Conservation (phyloP, 2,888 invertebrate species). For the Labia minor region DNA sequence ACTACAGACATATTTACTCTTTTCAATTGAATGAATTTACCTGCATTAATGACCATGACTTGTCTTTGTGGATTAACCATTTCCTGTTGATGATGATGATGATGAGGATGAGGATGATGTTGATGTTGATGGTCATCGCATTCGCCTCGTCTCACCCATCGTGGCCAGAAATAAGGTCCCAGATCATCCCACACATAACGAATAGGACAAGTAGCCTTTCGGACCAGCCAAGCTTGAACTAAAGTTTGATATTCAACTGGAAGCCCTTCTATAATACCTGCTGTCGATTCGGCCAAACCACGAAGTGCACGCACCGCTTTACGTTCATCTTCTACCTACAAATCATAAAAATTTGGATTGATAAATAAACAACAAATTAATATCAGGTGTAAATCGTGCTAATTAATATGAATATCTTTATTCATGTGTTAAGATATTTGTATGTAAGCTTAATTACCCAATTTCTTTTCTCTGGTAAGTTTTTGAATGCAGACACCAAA, state of each 20-base stretch:
- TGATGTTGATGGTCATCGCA: conserved; percentile 31
- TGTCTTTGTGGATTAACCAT: not conserved
- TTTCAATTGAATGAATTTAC: too few species aligned
- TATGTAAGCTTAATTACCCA: too few species aligned
- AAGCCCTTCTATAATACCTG: conserved; percentile 22
- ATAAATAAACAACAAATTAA: not conserved
- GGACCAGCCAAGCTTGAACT: conserved; percentile 30
- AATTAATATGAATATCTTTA: too few species aligned
- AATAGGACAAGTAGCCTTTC: conserved; percentile 37
- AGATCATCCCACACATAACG: conserved; percentile 40
- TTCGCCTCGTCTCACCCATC: conserved; percentile 38
- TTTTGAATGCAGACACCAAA: too few species aligned
- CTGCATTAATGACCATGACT: conserved; percentile 13
- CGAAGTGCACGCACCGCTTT: conserved; percentile 28
- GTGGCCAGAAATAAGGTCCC: conserved; percentile 42
- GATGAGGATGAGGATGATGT: not conserved
- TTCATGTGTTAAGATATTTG: too few species aligned
- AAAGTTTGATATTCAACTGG: conserved; percentile 28
- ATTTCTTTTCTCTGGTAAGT: too few species aligned
- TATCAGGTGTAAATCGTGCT: too few species aligned
- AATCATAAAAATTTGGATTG: not conserved
- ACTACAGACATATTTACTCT: too few species aligned
- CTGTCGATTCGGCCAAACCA: conserved; percentile 23
- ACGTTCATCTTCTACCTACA: conserved; percentile 24
- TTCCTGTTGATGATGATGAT: not conserved